Conservation (phyloP, 2,797 vertebrate genomes). For the Tenualosa thibaudeaui region DNA sequence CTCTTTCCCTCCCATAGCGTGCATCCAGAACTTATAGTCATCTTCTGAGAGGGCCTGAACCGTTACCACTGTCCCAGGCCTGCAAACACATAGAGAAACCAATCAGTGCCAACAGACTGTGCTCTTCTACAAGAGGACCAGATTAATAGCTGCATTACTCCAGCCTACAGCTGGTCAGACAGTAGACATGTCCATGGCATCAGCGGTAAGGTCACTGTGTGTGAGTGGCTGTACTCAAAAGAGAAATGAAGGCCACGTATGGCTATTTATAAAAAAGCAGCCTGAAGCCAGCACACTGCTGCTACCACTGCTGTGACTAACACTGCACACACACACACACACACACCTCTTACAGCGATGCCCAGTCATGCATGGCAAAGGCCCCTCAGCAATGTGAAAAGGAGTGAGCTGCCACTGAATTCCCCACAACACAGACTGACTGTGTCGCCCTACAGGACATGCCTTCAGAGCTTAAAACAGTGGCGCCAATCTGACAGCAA, state of each 20-base stretch:
- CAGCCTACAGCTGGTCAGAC: not conserved
- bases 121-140: too few relatives aligned
- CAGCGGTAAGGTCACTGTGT: not conserved
- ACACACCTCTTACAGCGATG: not conserved
- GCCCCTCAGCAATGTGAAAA: not conserved
- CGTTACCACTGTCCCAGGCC: constrained; percentile 87
- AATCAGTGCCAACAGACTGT: not conserved
- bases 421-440: not conserved
- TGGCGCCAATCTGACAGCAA: not conserved
- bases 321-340: not conserved
- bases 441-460: not conserved
- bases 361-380: not conserved
- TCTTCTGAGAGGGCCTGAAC: constrained; percentile 93
- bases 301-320: too few relatives aligned
- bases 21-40: constrained; percentile 92
- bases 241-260: not conserved
- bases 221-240: not conserved
- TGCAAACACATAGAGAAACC: constrained; percentile 54
- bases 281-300: not conserved
- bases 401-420: not conserved
- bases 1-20: constrained; percentile 95
- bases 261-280: not conserved
- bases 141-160: not conserved
- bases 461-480: not conserved
- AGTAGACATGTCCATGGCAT: not conserved